These are phyloP conservation scores for Apis dorsata DNA, from an alignment of 1,140 invertebrate species.

Conservation along the genomic window DNA sequence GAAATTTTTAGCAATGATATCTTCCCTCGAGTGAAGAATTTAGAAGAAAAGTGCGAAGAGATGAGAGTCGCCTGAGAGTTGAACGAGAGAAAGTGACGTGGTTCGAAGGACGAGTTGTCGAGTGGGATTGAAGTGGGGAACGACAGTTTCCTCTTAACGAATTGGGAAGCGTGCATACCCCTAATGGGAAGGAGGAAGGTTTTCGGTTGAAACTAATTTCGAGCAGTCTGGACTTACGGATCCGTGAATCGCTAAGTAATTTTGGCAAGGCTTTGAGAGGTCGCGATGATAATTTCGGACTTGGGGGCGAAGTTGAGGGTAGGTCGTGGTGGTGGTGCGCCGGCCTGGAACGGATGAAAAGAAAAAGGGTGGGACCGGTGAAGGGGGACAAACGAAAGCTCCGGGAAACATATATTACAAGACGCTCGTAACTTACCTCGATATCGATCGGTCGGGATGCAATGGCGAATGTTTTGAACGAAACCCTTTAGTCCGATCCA, in stretches of 20 bases:
- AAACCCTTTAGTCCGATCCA: neutral
- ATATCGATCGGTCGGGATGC: neutral
- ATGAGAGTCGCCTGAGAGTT: neutral
- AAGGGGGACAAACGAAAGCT: neutral
- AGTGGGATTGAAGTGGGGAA: neutral
- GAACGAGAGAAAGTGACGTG: conserved; percentile 1
- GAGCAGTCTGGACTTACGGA: conserved; percentile 27
- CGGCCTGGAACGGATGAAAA: neutral
- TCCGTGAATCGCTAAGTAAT: conserved; percentile 46
- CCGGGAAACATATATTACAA: neutral
- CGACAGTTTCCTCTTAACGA: conserved; percentile 28
- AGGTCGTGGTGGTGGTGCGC: conserved; percentile 16
- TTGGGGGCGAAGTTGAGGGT: neutral
- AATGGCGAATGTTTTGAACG: neutral
- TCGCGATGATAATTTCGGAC: conserved; percentile 33
- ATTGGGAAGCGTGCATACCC: conserved; percentile 37
- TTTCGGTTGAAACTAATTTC: conserved; percentile 50
- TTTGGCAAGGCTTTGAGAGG: conserved; percentile 35
- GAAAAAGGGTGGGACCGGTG: neutral
- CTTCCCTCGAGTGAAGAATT: neutral
- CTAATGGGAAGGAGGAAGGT: neutral
- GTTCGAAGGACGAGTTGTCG: neutral
- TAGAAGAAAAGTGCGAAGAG: neutral
- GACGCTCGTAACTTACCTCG: conserved; percentile 13
- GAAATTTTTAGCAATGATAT: conserved; percentile 7